Evolutionary conservation across 2,113 vertebrate species (phyloP).

Genomic region (Indicator indicator): DNA sequence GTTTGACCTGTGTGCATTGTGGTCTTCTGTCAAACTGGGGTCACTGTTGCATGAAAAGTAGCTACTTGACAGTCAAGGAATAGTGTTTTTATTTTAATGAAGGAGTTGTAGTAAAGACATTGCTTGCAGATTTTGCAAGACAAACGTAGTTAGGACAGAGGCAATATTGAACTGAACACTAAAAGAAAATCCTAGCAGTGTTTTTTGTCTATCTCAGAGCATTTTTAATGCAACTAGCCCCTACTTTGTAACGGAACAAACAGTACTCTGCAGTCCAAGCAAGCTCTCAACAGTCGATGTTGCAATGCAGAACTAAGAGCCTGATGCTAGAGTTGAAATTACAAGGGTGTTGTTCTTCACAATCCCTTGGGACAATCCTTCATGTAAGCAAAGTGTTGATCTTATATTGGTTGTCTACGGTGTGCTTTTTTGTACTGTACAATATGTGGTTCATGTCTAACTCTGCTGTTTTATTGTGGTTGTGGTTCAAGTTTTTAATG

Average conservation of each 20-base stretch:
- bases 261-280: constrained; percentile 73
- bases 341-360: constrained; percentile 72
- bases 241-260: constrained; percentile 65
- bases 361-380: constrained; percentile 91
- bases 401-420: constrained; percentile 79
- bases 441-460: constrained; percentile 83
- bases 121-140: constrained; percentile 68
- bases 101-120: constrained; percentile 76
- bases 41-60: constrained; percentile 81
- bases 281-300: constrained; percentile 67
- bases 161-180: constrained; percentile 69
- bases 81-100: constrained; percentile 75
- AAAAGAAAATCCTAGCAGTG: constrained; percentile 64
- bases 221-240: constrained; percentile 80
- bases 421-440: constrained; percentile 92
- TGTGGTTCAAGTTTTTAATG: constrained; percentile 88
- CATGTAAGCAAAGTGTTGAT: constrained; percentile 84
- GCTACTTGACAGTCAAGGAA: constrained; percentile 72
- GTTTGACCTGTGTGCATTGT: constrained; percentile 74
- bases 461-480: constrained; percentile 86
- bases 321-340: constrained; percentile 79
- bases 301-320: constrained; percentile 74
- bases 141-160: constrained; percentile 66
- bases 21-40: constrained; percentile 81
- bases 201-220: constrained; percentile 77